Evolutionary conservation across 1,140 invertebrate species (phyloP), one percentile per base, ranked within the genome.

Genomic region (Heliconius hewitsoni): DNA sequence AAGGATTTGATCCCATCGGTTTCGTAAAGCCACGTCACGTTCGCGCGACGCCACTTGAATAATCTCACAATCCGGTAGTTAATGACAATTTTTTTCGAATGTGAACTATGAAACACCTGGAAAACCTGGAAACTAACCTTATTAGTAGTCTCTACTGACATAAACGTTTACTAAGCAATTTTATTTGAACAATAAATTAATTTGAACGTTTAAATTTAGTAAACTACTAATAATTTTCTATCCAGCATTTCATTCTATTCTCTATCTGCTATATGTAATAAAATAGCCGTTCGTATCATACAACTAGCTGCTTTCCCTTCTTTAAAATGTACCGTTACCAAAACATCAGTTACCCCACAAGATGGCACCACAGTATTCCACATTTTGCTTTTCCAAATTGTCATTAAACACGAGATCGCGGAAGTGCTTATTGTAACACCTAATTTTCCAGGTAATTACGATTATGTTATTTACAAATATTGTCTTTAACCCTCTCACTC

Each of bases 1-100:
- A 95, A 95, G 94, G 94, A 95, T 95, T 95, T 95, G 94, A 94
- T 95, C 94, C 94, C 94, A 94, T 88, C 91, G 91, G 94, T 95
- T 95, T 92, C 94, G 93, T 92, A 92, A 91, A 88, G 89, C 82
- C 89, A 84, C 87, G 86, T 78, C 86, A 81, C 81, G 70, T 79
- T 83, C 78, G 84, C 80, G 84, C 85, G 85, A 85, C 86, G 86
- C 86, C 83, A 84, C 86, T 88, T 87, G 88, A 74, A 37, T 72
- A 73, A 82, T 74, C 76, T 81, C 80, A 84, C 83, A 76, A 80
- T 71, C 83, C 84, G 80, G 79, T 80, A 71, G 55, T 70, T 75
- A 78, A 80, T 80, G 78, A 78, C 74, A 73, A 81, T 42, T 74
- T 70, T 60, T 71, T 52, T 27, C 72, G 34, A 19, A 23, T 34